Percentiles rank a stretch among this genome's conserved stretches.
Evolutionary conservation across 2,113 vertebrate species (phyloP).

Genomic region (Colinus virginianus): DNA sequence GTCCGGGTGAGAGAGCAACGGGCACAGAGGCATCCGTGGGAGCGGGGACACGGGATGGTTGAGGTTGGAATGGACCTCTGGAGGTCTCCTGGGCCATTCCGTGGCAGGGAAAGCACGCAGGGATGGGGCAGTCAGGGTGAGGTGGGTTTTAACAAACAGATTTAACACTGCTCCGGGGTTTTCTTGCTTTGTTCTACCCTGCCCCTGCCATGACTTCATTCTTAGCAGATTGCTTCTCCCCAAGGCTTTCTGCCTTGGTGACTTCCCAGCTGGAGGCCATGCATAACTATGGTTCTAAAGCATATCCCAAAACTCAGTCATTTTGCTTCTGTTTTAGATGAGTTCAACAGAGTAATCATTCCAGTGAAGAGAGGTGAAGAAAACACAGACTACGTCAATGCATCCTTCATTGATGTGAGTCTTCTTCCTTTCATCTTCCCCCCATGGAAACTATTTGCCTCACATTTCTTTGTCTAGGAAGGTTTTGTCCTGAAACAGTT

Average conservation of each 20-base stretch:
- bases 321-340: constrained; percentile 81
- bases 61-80: not conserved
- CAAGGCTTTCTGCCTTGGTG: not conserved
- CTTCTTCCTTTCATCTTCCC: not conserved
- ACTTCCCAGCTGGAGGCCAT: not conserved
- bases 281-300: not conserved
- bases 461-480: not conserved
- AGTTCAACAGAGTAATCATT: constrained; percentile 99
- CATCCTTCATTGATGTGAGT: constrained; percentile 98
- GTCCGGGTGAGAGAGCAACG: not conserved
- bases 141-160: not conserved
- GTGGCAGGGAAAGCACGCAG: not conserved
- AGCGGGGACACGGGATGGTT: not conserved
- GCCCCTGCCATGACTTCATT: not conserved
- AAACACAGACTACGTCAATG: constrained; percentile 97
- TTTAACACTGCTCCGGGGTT: not conserved
- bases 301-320: not conserved
- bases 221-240: not conserved
- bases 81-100: not conserved
- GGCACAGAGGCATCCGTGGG: no score
- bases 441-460: not conserved
- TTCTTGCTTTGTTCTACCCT: not conserved
- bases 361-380: constrained; percentile 98
- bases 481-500: not conserved
- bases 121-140: not conserved